Evolutionary conservation across 2,888 invertebrate species (phyloP).

Genomic region (Spodoptera exigua): DNA sequence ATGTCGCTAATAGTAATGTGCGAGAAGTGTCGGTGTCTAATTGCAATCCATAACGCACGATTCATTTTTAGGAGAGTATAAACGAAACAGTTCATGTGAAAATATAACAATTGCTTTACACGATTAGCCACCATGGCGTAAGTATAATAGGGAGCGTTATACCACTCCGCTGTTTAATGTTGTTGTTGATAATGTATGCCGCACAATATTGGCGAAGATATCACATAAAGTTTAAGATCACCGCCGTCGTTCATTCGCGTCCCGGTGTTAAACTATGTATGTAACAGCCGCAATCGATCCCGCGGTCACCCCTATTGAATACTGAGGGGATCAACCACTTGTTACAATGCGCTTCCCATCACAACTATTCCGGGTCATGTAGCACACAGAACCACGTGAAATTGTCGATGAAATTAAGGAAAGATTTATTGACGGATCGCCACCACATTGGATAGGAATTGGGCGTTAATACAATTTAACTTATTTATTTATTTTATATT

Average conservation of each 20-base stretch:
- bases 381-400: conserved; percentile 25
- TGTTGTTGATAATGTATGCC: too few species aligned
- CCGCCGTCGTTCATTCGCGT: conserved; percentile 28
- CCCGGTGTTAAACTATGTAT: conserved; percentile 67
- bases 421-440: conserved; percentile 10
- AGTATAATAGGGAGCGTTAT: conserved; percentile 19
- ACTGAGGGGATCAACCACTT: conserved; percentile 52
- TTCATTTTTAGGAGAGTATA: conserved; percentile 61
- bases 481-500: conserved; percentile 20
- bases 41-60: conserved; percentile 48
- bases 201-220: too few species aligned
- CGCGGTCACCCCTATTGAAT: conserved; percentile 40
- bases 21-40: conserved; percentile 24
- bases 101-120: conserved; percentile 55
- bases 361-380: conserved; percentile 31
- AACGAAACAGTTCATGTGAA: conserved; percentile 63
- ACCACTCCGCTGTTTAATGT: too few species aligned
- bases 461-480: not conserved
- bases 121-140: conserved; percentile 34
- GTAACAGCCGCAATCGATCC: conserved; percentile 65
- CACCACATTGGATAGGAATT: too few species aligned
- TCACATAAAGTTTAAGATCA: conserved; percentile 11
- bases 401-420: conserved; percentile 1
- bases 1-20: conserved; percentile 43
- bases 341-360: conserved; percentile 49